phyloP scores from a whole-genome alignment of 2,888 invertebrate genomes.

The Polia nebulosa region DNA sequence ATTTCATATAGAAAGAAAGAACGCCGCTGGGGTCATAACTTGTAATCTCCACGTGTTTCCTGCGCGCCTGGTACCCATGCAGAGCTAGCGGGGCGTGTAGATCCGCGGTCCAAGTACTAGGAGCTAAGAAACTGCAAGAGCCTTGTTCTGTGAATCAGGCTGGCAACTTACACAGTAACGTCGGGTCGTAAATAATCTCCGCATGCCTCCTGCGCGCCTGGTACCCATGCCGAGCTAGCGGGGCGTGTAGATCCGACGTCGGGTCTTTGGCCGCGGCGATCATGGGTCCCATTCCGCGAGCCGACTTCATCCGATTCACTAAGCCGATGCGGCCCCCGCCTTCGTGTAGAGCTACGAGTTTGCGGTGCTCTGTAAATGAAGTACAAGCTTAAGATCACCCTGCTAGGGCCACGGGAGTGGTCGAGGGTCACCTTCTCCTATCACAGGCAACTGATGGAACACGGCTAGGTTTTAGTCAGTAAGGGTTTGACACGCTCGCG shows the following conservation, averaged over 20 bases:
- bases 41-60: slow-evolving; percentile 89
- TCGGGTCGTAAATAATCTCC: slow-evolving; percentile 82
- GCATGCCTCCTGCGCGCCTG: slow-evolving; percentile 92
- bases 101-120: background rate
- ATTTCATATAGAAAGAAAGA: too few relatives aligned
- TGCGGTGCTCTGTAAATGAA: slow-evolving; percentile 79
- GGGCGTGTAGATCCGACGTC: slow-evolving; percentile 92
- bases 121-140: background rate
- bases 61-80: slow-evolving; percentile 92
- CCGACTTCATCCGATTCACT: slow-evolving; percentile 70
- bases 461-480: too few relatives aligned
- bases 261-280: slow-evolving; percentile 86
- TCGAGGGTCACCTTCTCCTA: too few relatives aligned
- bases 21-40: too few relatives aligned
- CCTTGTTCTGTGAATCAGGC: background rate
- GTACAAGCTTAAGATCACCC: background rate
- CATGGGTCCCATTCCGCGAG: slow-evolving; percentile 74
- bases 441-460: too few relatives aligned
- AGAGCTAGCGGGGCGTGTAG: slow-evolving; percentile 67
- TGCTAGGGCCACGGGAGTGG: too few relatives aligned
- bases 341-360: slow-evolving; percentile 75
- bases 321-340: slow-evolving; percentile 75
- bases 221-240: slow-evolving; percentile 92
- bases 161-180: slow-evolving; percentile 71
- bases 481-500: too few relatives aligned